A percentile compares a stretch with the other conserved stretches of the same genome.
These are phyloP conservation scores for Acrocephalus kingi DNA, from an alignment of 2,113 vertebrate genomes.

Conservation along the genomic window DNA sequence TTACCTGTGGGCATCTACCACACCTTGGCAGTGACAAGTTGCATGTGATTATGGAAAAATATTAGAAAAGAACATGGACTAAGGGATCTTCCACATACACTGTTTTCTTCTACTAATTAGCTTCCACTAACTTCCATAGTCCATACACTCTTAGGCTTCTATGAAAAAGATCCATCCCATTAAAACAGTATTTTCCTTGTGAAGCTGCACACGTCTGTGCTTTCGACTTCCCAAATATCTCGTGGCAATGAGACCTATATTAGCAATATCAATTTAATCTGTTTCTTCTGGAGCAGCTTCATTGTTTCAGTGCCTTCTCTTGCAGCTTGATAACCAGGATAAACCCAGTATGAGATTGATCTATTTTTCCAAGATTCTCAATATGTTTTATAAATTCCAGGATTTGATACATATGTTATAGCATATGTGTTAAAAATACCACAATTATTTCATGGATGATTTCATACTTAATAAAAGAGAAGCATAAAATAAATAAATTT, in stretches of 20 bases:
- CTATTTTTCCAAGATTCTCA: not conserved
- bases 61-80: not conserved
- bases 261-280: not conserved
- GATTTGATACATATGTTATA: not conserved
- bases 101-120: not conserved
- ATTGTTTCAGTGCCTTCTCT: not conserved
- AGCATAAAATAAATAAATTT: not conserved
- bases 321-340: not conserved
- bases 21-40: not conserved
- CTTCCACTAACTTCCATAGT: not conserved
- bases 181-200: not conserved
- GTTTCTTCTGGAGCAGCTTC: not conserved
- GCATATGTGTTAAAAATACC: not conserved
- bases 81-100: not conserved
- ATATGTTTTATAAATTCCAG: not conserved
- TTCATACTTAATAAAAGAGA: not conserved
- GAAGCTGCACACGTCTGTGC: not conserved
- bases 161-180: rapidly evolving
- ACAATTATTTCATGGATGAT: not conserved
- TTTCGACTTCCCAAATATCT: not conserved
- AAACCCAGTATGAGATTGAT: not conserved
- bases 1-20: not conserved
- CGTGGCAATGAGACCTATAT: not conserved
- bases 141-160: not conserved
- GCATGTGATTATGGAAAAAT: not conserved